Base-by-base conservation (phyloP, 2,888 invertebrate genomes). In the Patella caerulea region DNA sequence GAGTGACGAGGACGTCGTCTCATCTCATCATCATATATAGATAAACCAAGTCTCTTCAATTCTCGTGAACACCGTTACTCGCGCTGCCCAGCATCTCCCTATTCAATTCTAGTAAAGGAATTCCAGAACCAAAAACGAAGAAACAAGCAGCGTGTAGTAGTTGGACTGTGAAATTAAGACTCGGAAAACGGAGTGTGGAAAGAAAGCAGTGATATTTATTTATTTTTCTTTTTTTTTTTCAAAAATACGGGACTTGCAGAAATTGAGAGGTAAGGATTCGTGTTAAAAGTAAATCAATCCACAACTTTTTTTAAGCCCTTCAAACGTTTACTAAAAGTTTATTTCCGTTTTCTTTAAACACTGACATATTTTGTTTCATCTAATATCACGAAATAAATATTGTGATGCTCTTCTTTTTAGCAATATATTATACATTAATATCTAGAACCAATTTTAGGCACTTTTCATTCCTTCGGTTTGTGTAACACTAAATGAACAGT, bases 11-110 rank as follows among this genome's bases (percentile, higher is more conserved):
- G 19, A 65, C 65, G 65, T 65, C 65, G 65, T 24, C 19, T 65
- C 65, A 65, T 65, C 65, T 65, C 65, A 65, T 65, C 65, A 65
- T 65, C 65, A 65, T 65, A 65, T 65, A 65, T 65, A 65, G 65
- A 65, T 65, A 65, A 65, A 65, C 65, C 65, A 65, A 65, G 65
- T 65, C 65, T 65, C 65, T 65, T 24, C 65, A 65, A 65, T 65
- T 65, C 65, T 65, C 65, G 65, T 65, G 19, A 24, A 65, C 19
- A 65, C 65, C 65, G 65, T 65, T 19, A 65, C 65, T 65, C 65
- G 65, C 65, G 65, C 65, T 65, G 65, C 65, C 19, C 19, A 65
- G 19, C 65, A 65, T 65, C 65, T 24, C 65, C 19, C 65, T 24
- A 65, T 45, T 45, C 45, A 7, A 45, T 45, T 24, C 65, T 65